phyloP scores from a whole-genome alignment of 1,140 invertebrate genomes.

The Calliphora vicina region DNA sequence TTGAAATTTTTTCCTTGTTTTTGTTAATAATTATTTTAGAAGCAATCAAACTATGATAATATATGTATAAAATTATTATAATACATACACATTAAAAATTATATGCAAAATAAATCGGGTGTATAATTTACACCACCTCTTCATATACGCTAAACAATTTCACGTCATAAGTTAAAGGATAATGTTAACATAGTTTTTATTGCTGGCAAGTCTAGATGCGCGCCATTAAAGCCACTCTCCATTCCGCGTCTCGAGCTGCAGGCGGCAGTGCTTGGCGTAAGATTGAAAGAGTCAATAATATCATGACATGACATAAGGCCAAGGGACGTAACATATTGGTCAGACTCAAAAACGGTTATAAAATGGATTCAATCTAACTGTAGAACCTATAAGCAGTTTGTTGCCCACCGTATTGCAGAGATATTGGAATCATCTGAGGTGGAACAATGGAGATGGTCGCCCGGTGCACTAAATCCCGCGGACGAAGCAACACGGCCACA shows the following conservation, averaged over 20 bases:
- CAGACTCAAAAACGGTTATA: constrained; percentile 51
- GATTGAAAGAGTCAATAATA: background rate
- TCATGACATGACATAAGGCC: background rate
- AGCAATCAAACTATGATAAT: too few relatives aligned
- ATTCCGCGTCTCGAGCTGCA: constrained; percentile 9
- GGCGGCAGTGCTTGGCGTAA: background rate
- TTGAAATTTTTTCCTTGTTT: too few relatives aligned
- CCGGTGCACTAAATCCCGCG: constrained; percentile 46
- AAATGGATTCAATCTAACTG: constrained; percentile 42
- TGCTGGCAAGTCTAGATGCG: background rate
- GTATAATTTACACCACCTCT: too few relatives aligned
- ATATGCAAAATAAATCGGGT: too few relatives aligned
- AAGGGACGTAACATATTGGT: constrained; percentile 45
- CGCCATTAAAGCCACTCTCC: constrained; percentile 14
- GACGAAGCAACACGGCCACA: constrained; percentile 45
- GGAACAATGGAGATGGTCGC: background rate
- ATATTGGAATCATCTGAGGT: constrained; percentile 48
- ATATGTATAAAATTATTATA: too few relatives aligned
- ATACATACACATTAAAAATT: too few relatives aligned
- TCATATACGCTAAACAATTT: too few relatives aligned
- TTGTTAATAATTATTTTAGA: too few relatives aligned
- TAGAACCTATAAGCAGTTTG: constrained; percentile 56
- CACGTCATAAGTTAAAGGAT: too few relatives aligned
- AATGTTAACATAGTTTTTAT: background rate
- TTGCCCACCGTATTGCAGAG: constrained; percentile 58